phyloP scores from a whole-genome alignment of 2,113 vertebrate genomes.

The Apteryx owenii region DNA sequence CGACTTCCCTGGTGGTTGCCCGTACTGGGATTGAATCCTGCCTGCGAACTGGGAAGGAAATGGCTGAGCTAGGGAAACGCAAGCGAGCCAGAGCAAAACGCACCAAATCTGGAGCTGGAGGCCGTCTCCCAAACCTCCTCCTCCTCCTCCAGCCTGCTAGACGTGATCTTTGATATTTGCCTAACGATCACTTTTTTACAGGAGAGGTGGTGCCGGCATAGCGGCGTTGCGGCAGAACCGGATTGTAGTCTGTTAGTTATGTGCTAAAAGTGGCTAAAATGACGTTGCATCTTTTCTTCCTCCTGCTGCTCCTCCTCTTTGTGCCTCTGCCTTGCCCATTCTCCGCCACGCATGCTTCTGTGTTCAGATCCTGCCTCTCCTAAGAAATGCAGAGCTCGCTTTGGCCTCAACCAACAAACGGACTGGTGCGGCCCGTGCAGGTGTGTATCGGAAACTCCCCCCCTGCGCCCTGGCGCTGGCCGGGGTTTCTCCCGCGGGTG shows the following conservation, averaged over 20 bases:
- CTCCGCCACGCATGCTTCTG: constrained; percentile 85
- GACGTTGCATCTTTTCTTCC: constrained; percentile 73
- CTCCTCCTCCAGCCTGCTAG: background rate
- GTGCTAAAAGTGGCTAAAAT: constrained; percentile 67
- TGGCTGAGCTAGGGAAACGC: background rate
- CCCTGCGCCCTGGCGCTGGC: background rate
- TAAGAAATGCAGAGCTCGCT: constrained; percentile 99
- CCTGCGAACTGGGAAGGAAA: background rate
- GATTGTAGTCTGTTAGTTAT: constrained; percentile 25
- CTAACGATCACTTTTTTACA: constrained; percentile 46
- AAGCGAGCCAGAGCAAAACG: background rate
- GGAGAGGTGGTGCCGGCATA: background rate
- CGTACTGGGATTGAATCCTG: rapidly evolving
- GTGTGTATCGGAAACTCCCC: constrained; percentile 85
- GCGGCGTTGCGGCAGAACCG: background rate
- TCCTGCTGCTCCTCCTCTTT: constrained; percentile 68
- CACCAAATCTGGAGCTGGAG: background rate
- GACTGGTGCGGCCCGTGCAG: constrained; percentile 99
- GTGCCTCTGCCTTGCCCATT: constrained; percentile 78
- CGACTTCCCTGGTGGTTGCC: background rate
- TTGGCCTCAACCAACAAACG: constrained; percentile 99
- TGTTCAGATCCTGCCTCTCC: constrained; percentile 97
- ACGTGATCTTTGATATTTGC: background rate
- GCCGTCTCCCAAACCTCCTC: background rate
- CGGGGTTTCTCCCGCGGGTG: background rate